Conservation (phyloP, 1,140 invertebrate species). For the Drosophila burlai region DNA sequence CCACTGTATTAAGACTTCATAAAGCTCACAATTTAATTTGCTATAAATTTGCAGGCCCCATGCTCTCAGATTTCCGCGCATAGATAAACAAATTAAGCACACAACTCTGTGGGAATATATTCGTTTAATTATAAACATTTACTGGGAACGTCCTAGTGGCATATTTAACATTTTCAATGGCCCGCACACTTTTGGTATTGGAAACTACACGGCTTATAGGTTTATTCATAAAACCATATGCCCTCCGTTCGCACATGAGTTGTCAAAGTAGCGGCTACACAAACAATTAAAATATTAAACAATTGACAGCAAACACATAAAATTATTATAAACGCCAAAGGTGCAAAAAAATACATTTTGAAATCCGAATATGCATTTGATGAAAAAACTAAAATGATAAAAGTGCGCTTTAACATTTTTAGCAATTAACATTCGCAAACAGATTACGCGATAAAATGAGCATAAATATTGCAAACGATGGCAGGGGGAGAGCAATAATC, state of each 20-base stretch:
- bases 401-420: slow-evolving; percentile 37
- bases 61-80: slow-evolving; percentile 15
- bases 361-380: slow-evolving; percentile 27
- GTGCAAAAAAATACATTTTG: slow-evolving; percentile 30
- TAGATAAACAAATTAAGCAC: slow-evolving; percentile 34
- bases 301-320: slow-evolving; percentile 71
- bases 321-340: slow-evolving; percentile 48
- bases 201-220: slow-evolving; percentile 1
- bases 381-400: slow-evolving; percentile 11
- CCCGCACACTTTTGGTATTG: slow-evolving; percentile 27
- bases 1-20: slow-evolving; percentile 36
- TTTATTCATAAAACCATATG: slow-evolving; percentile 52
- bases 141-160: slow-evolving; percentile 23
- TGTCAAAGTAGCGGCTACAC: slow-evolving; percentile 56
- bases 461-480: slow-evolving; percentile 60
- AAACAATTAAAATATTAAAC: slow-evolving; percentile 52
- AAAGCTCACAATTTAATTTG: slow-evolving; percentile 29
- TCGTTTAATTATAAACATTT: slow-evolving; percentile 26
- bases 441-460: slow-evolving; percentile 74
- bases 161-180: slow-evolving; percentile 29
- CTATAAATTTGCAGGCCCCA: background rate
- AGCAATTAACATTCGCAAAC: slow-evolving; percentile 76
- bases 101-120: slow-evolving; percentile 20
- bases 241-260: slow-evolving; percentile 52
- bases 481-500: background rate